Conservation (phyloP, 1,140 invertebrate genomes). For the Paracyclopina nana region DNA sequence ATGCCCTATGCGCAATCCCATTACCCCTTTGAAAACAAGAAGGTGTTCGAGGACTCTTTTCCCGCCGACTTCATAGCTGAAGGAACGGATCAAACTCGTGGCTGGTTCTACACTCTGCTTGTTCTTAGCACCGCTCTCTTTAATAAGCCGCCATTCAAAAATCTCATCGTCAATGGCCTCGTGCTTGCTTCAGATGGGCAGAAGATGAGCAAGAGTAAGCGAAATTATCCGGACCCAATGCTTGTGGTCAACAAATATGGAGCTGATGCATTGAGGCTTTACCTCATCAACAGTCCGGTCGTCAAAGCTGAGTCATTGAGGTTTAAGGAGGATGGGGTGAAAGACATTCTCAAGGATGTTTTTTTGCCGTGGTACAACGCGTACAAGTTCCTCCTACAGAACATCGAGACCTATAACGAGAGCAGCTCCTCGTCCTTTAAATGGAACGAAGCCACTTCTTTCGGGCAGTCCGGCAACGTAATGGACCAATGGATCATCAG, state of each 20-base stretch:
- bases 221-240: conserved; percentile 94
- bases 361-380: conserved; percentile 99
- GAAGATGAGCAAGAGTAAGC: conserved; percentile 98
- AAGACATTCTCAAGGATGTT: conserved; percentile 89
- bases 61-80: conserved; percentile 99
- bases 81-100: conserved; percentile 95
- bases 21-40: conserved; percentile 81
- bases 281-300: conserved; percentile 84
- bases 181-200: conserved; percentile 88
- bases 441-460: conserved; percentile 26
- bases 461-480: conserved; percentile 40
- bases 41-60: conserved; percentile 80
- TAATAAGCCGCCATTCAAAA: conserved; percentile 90
- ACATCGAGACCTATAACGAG: conserved; percentile 46
- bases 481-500: conserved; percentile 97
- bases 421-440: conserved; percentile 35
- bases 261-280: conserved; percentile 84
- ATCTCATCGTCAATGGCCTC: conserved; percentile 86
- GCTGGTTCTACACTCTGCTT: conserved; percentile 95
- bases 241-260: conserved; percentile 73
- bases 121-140: conserved; percentile 93
- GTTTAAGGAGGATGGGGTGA: conserved; percentile 93
- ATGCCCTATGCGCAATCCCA: conserved; percentile 97
- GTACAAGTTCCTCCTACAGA: conserved; percentile 84
- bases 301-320: conserved; percentile 86